Evolutionary conservation across 1,140 invertebrate species (phyloP).

Genomic region (Ostrea edulis): DNA sequence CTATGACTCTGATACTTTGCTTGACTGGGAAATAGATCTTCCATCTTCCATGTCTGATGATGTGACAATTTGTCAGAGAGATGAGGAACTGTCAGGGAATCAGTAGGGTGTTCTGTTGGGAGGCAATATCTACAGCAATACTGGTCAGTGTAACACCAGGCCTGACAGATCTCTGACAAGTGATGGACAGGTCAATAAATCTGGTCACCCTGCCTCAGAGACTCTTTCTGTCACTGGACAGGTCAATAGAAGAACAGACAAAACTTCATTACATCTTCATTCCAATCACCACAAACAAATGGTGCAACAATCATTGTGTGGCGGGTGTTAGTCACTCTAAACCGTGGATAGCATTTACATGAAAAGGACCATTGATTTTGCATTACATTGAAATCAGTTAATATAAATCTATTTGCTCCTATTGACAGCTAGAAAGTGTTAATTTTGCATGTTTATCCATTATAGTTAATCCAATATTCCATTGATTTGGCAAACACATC

Average conservation of each 20-base stretch:
- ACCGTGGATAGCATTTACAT: not conserved
- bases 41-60: not conserved
- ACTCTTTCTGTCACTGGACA: not conserved
- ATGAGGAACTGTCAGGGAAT: not conserved
- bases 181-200: slow-evolving; percentile 34
- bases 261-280: not conserved
- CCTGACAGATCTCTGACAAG: not conserved
- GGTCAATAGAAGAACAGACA: not conserved
- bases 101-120: not conserved
- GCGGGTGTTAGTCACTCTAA: not conserved
- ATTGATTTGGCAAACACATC: slow-evolving; percentile 26
- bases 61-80: slow-evolving; percentile 16
- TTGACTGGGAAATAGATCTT: not conserved
- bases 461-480: slow-evolving; percentile 34
- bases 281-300: not conserved
- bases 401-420: slow-evolving; percentile 32
- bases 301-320: not conserved
- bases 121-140: not conserved
- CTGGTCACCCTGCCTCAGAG: not conserved
- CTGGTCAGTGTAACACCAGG: not conserved
- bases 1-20: not conserved
- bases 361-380: slow-evolving; percentile 12
- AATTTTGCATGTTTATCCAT: slow-evolving; percentile 27
- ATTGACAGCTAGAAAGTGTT: slow-evolving; percentile 37
- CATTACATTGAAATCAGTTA: slow-evolving; percentile 26